phyloP scores from a whole-genome alignment of 2,888 invertebrate genomes.

The Lepas anatifera region DNA sequence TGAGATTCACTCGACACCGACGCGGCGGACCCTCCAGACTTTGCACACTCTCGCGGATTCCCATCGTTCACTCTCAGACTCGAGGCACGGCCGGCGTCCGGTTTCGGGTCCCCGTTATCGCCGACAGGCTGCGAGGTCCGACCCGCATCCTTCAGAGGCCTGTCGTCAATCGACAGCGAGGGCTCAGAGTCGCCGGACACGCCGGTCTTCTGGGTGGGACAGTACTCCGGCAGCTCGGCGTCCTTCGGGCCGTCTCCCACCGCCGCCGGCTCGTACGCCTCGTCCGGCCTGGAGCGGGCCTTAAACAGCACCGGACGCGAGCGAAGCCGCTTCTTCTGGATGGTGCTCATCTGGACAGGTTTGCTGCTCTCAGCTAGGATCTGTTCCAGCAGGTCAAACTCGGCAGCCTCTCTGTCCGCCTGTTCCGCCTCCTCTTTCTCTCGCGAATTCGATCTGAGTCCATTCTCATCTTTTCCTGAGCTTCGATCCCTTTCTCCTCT shows the following conservation, averaged over 20 bases:
- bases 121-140: too few species aligned
- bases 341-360: neutral
- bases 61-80: conserved; percentile 19
- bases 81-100: conserved; percentile 19
- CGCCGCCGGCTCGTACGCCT: conserved; percentile 30
- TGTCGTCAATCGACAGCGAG: too few species aligned
- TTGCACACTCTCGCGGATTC: too few species aligned
- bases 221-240: conserved; percentile 30
- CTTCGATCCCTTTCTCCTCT: too few species aligned
- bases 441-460: too few species aligned
- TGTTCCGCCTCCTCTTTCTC: too few species aligned
- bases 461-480: too few species aligned
- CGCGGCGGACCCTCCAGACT: conserved; percentile 29
- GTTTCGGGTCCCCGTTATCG: neutral
- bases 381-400: neutral
- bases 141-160: too few species aligned
- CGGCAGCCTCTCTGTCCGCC: neutral
- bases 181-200: too few species aligned
- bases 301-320: conserved; percentile 6
- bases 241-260: too few species aligned
- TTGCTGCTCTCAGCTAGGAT: neutral
- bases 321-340: neutral
- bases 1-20: conserved; percentile 27
- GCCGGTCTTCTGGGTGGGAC: too few species aligned
- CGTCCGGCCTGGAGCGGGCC: conserved; percentile 27